Evolutionary conservation across 1,140 invertebrate genomes (phyloP), one percentile per base, ranked within the genome.

Genomic region (Brachionus angularis): DNA sequence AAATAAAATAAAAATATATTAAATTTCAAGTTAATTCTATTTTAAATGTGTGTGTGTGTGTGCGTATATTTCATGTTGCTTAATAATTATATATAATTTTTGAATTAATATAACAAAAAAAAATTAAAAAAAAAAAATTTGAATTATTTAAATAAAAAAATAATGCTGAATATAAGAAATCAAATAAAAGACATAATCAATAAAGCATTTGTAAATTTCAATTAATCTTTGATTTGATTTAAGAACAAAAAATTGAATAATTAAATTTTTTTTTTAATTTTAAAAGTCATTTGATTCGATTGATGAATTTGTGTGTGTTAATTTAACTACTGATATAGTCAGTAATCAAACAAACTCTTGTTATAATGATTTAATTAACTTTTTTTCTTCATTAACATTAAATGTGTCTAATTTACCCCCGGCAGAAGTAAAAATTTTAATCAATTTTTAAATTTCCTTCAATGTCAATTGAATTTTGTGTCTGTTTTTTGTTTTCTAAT

Each of bases 121-220:
- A 23, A 25, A 23, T 49, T 49, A 21, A 5, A 49, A 49, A 49
- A 49, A 21, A 25, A 2, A 23, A 49, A 25, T 23, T 25, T 23
- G 21, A 49, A 49, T 49, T 49, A 8, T 53, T 53, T n/a, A 53
- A 53, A 53, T 53, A n/a, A 55, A 55, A 55, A 34, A 33, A 55
- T 16, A 55, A 55, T 55, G 52, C 16, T 31, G 34, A 16, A 27
- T 55, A 5, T 39, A 18, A 58, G 18, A 29, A 21, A 58, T 23
- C 53, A 58, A 58, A 58, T 39, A 4, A 58, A 39, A 23, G 33
- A 42, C 3, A 58, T 58, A 29, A 58, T 58, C 4, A 58, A 58
- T 39, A 36, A 39, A 58, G 53, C 53, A 3, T 58, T 58, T 39
- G 53, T 58, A 58, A 58, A 18, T 58, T 14, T 42, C n/a, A n/a